Conservation (phyloP, 2,888 invertebrate species). For the Netelia melanura region DNA sequence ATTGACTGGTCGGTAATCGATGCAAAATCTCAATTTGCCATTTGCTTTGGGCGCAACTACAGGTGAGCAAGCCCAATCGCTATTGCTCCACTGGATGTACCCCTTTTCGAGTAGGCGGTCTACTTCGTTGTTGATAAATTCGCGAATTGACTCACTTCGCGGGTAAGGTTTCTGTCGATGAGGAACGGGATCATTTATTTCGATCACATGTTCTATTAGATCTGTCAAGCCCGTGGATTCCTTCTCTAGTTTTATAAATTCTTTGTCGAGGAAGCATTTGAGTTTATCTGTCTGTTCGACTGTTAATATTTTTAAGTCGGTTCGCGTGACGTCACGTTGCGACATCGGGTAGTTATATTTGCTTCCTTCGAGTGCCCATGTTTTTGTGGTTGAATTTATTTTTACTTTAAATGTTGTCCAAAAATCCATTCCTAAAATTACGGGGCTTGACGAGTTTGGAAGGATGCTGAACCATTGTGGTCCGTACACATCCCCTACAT, state of each 20-base stretch:
- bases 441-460: background rate
- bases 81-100: constrained; percentile 53
- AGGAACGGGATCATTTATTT: constrained; percentile 20
- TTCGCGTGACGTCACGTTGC: background rate
- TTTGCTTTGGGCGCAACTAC: constrained; percentile 45
- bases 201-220: constrained; percentile 43
- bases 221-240: constrained; percentile 48
- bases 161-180: constrained; percentile 47
- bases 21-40: constrained; percentile 40
- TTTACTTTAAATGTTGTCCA: constrained; percentile 1
- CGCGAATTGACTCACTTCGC: constrained; percentile 42
- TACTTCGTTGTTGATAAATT: constrained; percentile 47
- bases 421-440: constrained; percentile 2
- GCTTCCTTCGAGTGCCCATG: constrained; percentile 29
- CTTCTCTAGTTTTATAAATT: constrained; percentile 50
- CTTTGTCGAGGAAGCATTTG: constrained; percentile 32
- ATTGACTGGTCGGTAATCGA: constrained; percentile 51
- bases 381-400: background rate
- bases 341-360: constrained; percentile 26
- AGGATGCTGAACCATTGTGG: constrained; percentile 28
- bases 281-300: constrained; percentile 16
- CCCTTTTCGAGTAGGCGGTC: constrained; percentile 27
- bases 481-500: constrained; percentile 8
- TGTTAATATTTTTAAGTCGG: constrained; percentile 28
- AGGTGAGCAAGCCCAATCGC: constrained; percentile 50